Base-by-base conservation (phyloP, 2,797 vertebrate genomes). In the Numenius phaeopus region DNA sequence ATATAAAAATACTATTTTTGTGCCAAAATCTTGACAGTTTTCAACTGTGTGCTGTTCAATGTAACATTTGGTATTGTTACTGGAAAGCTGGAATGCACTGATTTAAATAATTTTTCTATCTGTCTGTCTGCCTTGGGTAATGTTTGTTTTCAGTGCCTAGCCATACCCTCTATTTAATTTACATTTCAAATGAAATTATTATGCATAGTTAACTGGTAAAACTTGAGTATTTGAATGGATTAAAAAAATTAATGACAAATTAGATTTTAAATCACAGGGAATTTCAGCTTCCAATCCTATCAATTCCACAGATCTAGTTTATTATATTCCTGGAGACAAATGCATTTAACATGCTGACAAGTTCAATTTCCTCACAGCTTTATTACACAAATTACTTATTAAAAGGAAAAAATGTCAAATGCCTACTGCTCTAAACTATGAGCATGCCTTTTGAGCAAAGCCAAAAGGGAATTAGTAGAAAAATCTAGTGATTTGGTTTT, bases 321-420 rank as follows among this genome's bases (percentile, higher is more conserved):
- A 94, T 98, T 97, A 94, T 70, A 91, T 95, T 98, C 72, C 70
- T 55, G 88, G 90, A 98, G 97, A 98, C 79, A 97, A 98, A 98
- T 72, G 95, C 91, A 92, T 97, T 98, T 98, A 97, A 95, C 94
- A 87, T 75, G 24, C 97, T 97, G 98, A 97, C 98, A 98, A 94
- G 80, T 97, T 95, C 97, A 90, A 98, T 98, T 98, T 98, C 94
- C 97, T 95, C 78, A 69, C 44, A 93, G 96, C 94, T 98, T 98
- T 96, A 97, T 98, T 98, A 95, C 85, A 91, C 95, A 98, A 97
- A 98, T 98, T 97, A 96, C 92, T 97, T 95, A 83, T 87, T 97
- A 92, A 93, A 78, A 92, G 87, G 85, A 57, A 97, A 83, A 97
- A 98, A 97, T 88, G 91, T 94, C 96, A 98, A 94, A 92, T 96